Evolutionary conservation across 2,888 invertebrate genomes (phyloP), one percentile per base, ranked within the genome.

Genomic region (Folsomia candida): DNA sequence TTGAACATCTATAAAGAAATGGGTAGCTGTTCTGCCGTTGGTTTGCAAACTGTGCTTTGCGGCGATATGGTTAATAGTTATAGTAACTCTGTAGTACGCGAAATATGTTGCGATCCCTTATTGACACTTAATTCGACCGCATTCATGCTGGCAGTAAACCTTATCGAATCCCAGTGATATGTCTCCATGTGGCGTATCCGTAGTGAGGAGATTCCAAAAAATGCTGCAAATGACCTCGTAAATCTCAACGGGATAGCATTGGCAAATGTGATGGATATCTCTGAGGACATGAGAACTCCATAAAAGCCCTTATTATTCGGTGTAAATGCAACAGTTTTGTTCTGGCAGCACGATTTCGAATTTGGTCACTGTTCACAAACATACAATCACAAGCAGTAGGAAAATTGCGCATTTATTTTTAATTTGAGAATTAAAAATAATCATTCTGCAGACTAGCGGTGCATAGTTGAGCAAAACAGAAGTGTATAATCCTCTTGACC

Each of bases 221-320:
- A 22, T 54, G 54, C 11, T 22, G 22, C 64, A 71, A 69, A 67
- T 72, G 74, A 71, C 74, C 74, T 71, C 74, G 70, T 60, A 70
- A 69, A 72, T 72, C 74, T 69, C 74, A 24, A 66, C 71, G 69
- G 74, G 74, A 71, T 71, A 59, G 70, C 71, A 29, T 28, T 51
- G 27, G 64, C 63, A 71, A 71, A 70, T 67, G 54, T 51, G 60
- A 54, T 22, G 61, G 29, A 69, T 64, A 69, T 57, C 59, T 69
- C 59, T 3, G 63, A 57, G 63, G 64, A 54, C 51, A 37, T 64
- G 61, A 37, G 37, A 58, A 51, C 63, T 63, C 63, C 63, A 69
- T 69, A 69, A 69, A 69, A 65, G 51, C 47, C 28, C 64, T 64
- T 47, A 37, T 57, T 51, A 22, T 29, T 68, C 57, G 27, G 51